phyloP scores from a whole-genome alignment of 2,797 vertebrate species.

The Halcyon smyrnensis region DNA sequence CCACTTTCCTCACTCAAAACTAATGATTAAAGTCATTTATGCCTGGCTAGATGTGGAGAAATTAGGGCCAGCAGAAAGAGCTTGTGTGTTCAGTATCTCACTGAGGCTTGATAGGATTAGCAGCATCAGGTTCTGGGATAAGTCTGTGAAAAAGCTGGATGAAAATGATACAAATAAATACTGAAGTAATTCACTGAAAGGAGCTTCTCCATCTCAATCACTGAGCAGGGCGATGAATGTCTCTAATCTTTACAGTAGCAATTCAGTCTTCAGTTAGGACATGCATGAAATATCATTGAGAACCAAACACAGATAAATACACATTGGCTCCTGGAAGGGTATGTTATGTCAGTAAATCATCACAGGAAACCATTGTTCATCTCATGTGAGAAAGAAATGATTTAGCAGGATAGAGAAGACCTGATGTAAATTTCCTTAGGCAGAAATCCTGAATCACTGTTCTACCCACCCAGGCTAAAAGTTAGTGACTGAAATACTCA shows the following conservation, averaged over 20 bases:
- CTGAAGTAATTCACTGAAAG: background rate
- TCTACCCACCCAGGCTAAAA: background rate
- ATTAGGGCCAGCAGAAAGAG: background rate
- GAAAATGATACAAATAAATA: background rate
- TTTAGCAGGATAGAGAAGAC: background rate
- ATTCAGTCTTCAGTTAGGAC: background rate
- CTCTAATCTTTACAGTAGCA: background rate
- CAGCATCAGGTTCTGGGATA: background rate
- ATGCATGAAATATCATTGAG: background rate
- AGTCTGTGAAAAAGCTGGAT: background rate
- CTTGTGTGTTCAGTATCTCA: background rate
- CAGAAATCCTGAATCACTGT: background rate
- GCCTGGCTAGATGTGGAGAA: background rate
- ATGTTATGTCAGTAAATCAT: background rate
- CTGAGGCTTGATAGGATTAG: background rate
- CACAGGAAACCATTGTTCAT: background rate
- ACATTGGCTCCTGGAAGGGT: background rate
- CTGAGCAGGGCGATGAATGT: background rate
- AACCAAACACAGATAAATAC: background rate
- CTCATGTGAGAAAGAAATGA: background rate
- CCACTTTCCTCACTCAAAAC: background rate
- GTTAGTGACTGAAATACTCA: background rate
- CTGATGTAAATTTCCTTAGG: background rate
- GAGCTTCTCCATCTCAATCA: background rate
- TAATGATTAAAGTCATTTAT: background rate